A percentile compares a stretch with the other conserved stretches of the same genome.
phyloP scores from a whole-genome alignment of 2,888 invertebrate genomes.

The Dioctria linearis region DNA sequence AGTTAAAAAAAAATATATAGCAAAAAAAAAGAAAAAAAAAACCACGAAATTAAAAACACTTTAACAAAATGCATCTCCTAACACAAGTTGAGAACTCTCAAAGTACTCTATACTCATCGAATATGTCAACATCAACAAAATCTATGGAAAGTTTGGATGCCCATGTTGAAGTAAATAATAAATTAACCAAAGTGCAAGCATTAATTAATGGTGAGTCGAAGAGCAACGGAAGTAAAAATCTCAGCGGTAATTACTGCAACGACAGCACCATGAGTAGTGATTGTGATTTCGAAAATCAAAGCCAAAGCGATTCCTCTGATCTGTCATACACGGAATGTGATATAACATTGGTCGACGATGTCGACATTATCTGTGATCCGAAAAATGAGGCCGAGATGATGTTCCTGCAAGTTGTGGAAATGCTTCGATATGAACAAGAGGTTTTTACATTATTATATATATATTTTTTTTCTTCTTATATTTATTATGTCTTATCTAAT shows the following conservation, averaged over 20 bases:
- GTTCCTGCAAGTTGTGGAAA: slow-evolving; percentile 70
- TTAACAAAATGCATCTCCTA: slow-evolving; percentile 60
- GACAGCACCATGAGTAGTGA: slow-evolving; percentile 17
- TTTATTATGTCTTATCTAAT: not conserved
- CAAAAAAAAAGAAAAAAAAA: not conserved
- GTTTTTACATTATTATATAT: slow-evolving; percentile 60
- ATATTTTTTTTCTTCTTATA: not conserved
- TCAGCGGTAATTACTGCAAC: not conserved
- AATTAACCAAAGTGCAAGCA: slow-evolving; percentile 61
- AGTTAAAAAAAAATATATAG: no score
- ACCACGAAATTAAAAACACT: not conserved
- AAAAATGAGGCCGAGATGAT: slow-evolving; percentile 71
- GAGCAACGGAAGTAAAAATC: slow-evolving; percentile 23
- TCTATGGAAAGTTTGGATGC: slow-evolving; percentile 57
- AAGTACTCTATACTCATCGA: slow-evolving; percentile 59
- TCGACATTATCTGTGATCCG: slow-evolving; percentile 69
- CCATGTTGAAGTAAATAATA: slow-evolving; percentile 53
- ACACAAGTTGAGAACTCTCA: slow-evolving; percentile 61
- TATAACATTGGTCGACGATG: slow-evolving; percentile 70
- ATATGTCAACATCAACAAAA: slow-evolving; percentile 58
- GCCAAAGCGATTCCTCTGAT: slow-evolving; percentile 64
- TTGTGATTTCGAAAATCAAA: slow-evolving; percentile 40
- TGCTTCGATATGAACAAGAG: slow-evolving; percentile 71
- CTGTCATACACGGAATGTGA: slow-evolving; percentile 66
- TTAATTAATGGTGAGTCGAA: slow-evolving; percentile 35